phyloP scores from a whole-genome alignment of 23 tunicate species.

The Aplidium turbinatum region DNA sequence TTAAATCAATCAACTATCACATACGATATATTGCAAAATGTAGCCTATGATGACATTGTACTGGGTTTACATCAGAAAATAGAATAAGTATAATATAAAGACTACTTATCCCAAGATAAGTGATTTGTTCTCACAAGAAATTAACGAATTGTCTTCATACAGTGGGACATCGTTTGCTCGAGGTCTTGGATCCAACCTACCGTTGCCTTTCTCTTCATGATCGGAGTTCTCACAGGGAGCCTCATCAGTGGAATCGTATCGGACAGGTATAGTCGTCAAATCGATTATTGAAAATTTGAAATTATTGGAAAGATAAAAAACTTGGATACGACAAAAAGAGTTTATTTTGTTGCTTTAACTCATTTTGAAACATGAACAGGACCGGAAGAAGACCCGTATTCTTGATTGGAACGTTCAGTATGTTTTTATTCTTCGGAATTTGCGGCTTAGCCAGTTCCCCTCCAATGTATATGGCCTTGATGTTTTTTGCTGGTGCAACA shows the following conservation, averaged over 20 bases:
- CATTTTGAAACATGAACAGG: slow-evolving; percentile 32
- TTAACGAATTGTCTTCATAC: too few relatives aligned
- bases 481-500: slow-evolving; percentile 42
- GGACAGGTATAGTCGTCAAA: slow-evolving; percentile 25
- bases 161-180: slow-evolving; percentile 48
- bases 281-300: background rate
- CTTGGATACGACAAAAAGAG: background rate
- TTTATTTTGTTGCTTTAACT: background rate
- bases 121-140: too few relatives aligned
- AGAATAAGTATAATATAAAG: too few relatives aligned
- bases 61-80: too few relatives aligned
- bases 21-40: too few relatives aligned
- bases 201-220: slow-evolving; percentile 24
- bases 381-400: slow-evolving; percentile 54
- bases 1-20: too few relatives aligned
- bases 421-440: slow-evolving; percentile 56
- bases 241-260: slow-evolving; percentile 31
- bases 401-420: slow-evolving; percentile 42
- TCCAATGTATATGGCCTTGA: slow-evolving; percentile 16
- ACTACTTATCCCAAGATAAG: too few relatives aligned
- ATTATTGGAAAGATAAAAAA: background rate
- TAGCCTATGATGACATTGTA: too few relatives aligned
- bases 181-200: slow-evolving; percentile 16
- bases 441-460: slow-evolving; percentile 56
- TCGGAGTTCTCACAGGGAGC: slow-evolving; percentile 32